A percentile compares a stretch with the other conserved stretches of the same genome.
phyloP scores from a whole-genome alignment of 1,140 invertebrate species.

The Cyclina sinensis region DNA sequence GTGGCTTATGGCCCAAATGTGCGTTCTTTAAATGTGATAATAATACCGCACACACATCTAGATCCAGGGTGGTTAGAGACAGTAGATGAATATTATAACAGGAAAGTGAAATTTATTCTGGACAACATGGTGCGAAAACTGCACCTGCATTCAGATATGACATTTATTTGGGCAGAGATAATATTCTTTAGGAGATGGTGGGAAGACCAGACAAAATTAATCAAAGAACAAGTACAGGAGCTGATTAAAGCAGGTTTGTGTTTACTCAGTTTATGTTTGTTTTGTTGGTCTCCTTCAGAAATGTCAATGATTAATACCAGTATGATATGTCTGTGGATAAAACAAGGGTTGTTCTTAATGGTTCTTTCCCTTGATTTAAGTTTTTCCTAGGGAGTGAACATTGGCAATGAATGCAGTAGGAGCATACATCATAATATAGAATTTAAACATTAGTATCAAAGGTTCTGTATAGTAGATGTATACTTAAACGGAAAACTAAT shows the following conservation, averaged over 20 bases:
- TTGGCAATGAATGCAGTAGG: too few species aligned
- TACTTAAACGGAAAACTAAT: too few species aligned
- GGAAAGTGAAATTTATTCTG: conserved; percentile 96
- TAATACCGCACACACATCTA: conserved; percentile 99
- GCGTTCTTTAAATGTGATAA: conserved; percentile 95
- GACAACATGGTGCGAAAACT: conserved; percentile 96
- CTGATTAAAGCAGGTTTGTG: conserved; percentile 52
- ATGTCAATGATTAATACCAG: too few species aligned
- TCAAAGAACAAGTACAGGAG: conserved; percentile 42
- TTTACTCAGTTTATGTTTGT: too few species aligned
- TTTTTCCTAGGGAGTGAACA: too few species aligned
- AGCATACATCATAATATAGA: too few species aligned
- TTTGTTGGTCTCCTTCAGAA: too few species aligned
- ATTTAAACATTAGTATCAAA: too few species aligned
- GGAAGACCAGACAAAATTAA: conserved; percentile 90
- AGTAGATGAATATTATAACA: conserved; percentile 97
- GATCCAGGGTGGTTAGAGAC: conserved; percentile 99
- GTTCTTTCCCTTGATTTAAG: too few species aligned
- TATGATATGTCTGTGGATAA: too few species aligned
- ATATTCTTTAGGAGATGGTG: conserved; percentile 98
- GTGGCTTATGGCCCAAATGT: conserved; percentile 46
- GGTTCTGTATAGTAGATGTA: too few species aligned
- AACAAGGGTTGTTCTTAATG: too few species aligned
- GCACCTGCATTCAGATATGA: conserved; percentile 92
- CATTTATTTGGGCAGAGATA: conserved; percentile 99